Conservation (phyloP, 2,888 invertebrate species). For the Eueremaeus valkanovi region DNA sequence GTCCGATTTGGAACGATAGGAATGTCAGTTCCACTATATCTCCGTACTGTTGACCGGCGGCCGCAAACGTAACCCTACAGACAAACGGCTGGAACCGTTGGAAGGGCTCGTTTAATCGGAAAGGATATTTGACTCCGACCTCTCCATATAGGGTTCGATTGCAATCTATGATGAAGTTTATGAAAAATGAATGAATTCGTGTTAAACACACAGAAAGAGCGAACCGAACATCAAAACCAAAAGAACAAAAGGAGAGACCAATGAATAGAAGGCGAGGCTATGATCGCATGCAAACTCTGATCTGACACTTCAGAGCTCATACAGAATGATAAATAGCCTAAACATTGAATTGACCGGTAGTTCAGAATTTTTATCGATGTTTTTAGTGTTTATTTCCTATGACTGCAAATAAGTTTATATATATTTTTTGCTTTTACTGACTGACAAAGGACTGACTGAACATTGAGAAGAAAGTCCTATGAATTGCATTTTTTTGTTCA, state of each 20-base stretch:
- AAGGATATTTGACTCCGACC: slow-evolving; percentile 67
- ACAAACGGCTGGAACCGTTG: slow-evolving; percentile 72
- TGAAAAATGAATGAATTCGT: slow-evolving; percentile 20
- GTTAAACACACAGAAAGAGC: slow-evolving; percentile 3
- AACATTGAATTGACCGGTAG: background rate
- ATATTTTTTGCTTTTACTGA: too few relatives aligned
- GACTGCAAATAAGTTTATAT: too few relatives aligned
- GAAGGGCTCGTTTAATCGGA: slow-evolving; percentile 69
- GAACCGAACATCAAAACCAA: background rate
- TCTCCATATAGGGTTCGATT: slow-evolving; percentile 78
- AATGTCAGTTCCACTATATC: slow-evolving; percentile 77
- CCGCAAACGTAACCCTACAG: slow-evolving; percentile 77
- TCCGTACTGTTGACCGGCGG: slow-evolving; percentile 72
- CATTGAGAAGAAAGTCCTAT: too few relatives aligned
- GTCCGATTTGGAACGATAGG: slow-evolving; percentile 76
- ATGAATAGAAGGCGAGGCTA: background rate
- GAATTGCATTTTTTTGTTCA: too few relatives aligned
- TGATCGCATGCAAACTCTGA: background rate
- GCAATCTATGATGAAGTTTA: slow-evolving; percentile 60
- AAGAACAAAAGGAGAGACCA: background rate
- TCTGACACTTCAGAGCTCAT: background rate
- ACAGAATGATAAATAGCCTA: background rate
- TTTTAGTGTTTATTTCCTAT: background rate
- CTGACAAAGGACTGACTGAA: too few relatives aligned
- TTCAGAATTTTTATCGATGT: background rate